These are phyloP conservation scores for Brachypodius melanocephalos DNA, from an alignment of 2,113 vertebrate species.

Conservation along the genomic window DNA sequence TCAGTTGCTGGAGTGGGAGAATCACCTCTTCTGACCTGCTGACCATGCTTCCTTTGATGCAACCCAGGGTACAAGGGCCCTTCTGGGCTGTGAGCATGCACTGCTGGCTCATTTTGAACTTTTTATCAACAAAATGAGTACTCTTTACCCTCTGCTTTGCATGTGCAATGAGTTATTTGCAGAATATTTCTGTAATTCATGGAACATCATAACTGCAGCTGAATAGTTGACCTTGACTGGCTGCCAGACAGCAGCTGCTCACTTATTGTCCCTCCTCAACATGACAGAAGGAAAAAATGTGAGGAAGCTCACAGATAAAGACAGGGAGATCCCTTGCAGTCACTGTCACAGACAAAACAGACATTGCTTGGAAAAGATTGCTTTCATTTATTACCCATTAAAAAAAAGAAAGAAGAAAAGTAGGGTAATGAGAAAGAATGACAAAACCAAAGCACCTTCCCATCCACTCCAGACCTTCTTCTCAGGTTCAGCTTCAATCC, in stretches of 20 bases:
- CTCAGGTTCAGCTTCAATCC: background rate
- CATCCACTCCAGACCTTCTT: background rate
- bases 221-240: background rate
- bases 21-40: background rate
- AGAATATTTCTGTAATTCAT: background rate
- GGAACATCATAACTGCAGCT: background rate
- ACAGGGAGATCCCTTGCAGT: background rate
- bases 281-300: background rate
- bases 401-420: background rate
- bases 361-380: background rate
- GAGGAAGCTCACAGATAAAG: background rate
- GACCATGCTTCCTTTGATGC: rapidly evolving
- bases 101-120: background rate
- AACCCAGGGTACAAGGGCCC: background rate
- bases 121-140: background rate
- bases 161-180: background rate
- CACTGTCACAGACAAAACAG: background rate
- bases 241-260: background rate
- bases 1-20: background rate
- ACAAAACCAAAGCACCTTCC: background rate
- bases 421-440: background rate
- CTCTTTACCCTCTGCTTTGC: background rate
- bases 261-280: background rate
- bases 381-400: background rate
- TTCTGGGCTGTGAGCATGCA: background rate